Conservation (phyloP, 2,888 invertebrate species). For the Deroplatys truncata region DNA sequence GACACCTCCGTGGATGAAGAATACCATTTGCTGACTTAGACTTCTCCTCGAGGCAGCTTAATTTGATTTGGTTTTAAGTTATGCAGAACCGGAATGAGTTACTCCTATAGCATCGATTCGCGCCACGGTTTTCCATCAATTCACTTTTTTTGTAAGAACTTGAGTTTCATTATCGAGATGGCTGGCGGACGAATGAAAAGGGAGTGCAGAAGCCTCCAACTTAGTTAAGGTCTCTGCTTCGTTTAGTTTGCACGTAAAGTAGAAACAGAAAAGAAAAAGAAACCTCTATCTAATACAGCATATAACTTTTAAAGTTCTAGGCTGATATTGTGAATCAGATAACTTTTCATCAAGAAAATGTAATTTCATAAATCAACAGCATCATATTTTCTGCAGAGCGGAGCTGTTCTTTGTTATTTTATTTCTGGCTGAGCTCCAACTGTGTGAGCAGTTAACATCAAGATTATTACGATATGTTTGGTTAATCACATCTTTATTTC, state of each 20-base stretch:
- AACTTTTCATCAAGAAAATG: too few relatives aligned
- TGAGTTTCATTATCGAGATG: background rate
- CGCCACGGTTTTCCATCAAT: background rate
- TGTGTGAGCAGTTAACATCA: too few relatives aligned
- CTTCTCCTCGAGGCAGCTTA: background rate
- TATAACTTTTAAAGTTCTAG: background rate
- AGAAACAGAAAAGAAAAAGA: background rate
- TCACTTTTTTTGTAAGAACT: background rate
- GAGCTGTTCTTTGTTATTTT: too few relatives aligned
- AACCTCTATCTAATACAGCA: background rate
- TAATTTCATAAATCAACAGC: too few relatives aligned
- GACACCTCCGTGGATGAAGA: background rate
- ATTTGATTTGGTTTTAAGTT: background rate
- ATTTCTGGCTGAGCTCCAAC: too few relatives aligned
- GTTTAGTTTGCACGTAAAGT: background rate
- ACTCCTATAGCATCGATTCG: background rate
- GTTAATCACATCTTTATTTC: too few relatives aligned
- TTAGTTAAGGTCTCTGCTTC: background rate
- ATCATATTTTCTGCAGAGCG: too few relatives aligned
- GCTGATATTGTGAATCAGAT: too few relatives aligned
- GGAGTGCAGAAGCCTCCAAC: background rate
- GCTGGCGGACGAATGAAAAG: background rate
- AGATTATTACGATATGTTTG: too few relatives aligned
- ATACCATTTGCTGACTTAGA: background rate
- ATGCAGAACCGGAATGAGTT: background rate